Percentiles rank a stretch among this genome's conserved stretches.
Evolutionary conservation across 2,888 invertebrate genomes (phyloP).

Genomic region (Drosophila quasianomalipes): DNA sequence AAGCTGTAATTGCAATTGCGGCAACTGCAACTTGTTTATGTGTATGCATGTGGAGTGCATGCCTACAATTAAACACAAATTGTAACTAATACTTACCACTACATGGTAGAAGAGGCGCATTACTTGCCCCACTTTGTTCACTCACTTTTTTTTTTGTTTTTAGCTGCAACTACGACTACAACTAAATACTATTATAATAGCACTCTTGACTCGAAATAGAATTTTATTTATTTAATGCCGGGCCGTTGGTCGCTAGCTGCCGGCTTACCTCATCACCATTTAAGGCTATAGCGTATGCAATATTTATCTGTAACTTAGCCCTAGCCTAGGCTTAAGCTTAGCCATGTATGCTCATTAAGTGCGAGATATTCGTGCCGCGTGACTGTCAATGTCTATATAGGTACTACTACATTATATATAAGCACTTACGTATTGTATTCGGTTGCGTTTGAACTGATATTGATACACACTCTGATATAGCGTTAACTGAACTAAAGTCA

Average conservation of each 20-base stretch:
- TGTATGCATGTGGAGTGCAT: conserved; percentile 26
- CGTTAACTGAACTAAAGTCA: conserved; percentile 22
- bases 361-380: conserved; percentile 34
- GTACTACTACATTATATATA: conserved; percentile 21
- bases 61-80: conserved; percentile 80
- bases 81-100: conserved; percentile 71
- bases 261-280: conserved; percentile 83
- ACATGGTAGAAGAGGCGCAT: conserved; percentile 26
- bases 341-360: conserved; percentile 63
- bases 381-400: conserved; percentile 39
- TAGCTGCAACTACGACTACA: background rate
- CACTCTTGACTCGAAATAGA: conserved; percentile 24
- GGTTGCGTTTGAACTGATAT: conserved; percentile 73
- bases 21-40: conserved; percentile 16
- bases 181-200: conserved; percentile 19
- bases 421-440: conserved; percentile 26
- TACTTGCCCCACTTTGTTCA: conserved; percentile 52
- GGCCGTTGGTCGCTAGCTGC: conserved; percentile 51
- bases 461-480: conserved; percentile 50
- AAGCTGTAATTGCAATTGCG: conserved; percentile 35
- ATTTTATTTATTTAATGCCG: conserved; percentile 69
- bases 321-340: conserved; percentile 66
- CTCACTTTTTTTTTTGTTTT: conserved; percentile 26
- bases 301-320: conserved; percentile 71
- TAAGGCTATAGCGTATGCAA: conserved; percentile 83